Evolutionary conservation across 2,797 vertebrate species (phyloP).

Genomic region (Hylomyscus alleni): DNA sequence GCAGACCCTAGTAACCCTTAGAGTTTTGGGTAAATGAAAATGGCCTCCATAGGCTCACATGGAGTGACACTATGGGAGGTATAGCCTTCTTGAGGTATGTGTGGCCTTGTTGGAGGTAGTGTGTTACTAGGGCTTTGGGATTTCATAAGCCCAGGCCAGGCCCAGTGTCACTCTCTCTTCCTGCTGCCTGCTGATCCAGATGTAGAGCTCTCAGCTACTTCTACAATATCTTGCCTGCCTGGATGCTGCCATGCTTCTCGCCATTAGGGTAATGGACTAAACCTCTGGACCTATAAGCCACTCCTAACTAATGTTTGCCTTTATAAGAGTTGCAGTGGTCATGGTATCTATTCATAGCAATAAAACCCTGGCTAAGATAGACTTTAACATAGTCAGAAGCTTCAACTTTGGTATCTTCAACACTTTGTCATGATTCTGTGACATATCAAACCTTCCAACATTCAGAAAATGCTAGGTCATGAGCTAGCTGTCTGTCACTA

Average conservation of each 20-base stretch:
- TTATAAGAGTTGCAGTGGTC: background rate
- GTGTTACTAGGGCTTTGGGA: background rate
- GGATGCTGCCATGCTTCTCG: background rate
- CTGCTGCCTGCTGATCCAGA: background rate
- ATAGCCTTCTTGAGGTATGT: background rate
- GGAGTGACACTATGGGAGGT: background rate
- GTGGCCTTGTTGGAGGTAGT: background rate
- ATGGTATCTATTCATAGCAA: background rate
- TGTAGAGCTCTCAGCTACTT: background rate
- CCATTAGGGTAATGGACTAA: background rate
- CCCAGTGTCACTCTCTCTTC: background rate
- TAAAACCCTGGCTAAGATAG: background rate
- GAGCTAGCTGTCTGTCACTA: slow-evolving; percentile 39
- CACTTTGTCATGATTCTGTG: background rate
- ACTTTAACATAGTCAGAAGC: background rate
- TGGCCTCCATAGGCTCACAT: background rate
- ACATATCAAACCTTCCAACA: background rate
- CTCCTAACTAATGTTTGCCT: too few relatives aligned
- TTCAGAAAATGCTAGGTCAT: background rate
- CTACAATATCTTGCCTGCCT: background rate
- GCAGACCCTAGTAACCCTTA: background rate
- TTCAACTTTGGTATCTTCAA: background rate
- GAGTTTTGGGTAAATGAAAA: background rate
- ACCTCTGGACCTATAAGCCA: background rate
- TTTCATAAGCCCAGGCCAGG: background rate